A percentile compares a stretch with the other conserved stretches of the same genome.
phyloP scores from a whole-genome alignment of 2,888 invertebrate species.

The Pyrgus malvae region DNA sequence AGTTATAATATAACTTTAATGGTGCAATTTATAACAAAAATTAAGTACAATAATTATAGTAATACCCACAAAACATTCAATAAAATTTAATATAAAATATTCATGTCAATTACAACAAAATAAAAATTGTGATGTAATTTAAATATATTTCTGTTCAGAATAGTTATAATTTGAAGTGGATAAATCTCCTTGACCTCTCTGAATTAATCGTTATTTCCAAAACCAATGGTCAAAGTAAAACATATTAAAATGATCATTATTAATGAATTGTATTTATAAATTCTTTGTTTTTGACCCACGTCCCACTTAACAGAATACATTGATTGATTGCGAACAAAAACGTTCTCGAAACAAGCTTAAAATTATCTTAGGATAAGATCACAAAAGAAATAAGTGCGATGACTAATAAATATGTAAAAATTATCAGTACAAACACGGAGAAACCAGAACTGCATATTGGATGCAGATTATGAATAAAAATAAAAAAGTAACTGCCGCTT shows the following conservation, averaged over 20 bases:
- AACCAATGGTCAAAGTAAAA: constrained; percentile 1
- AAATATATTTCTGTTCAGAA: too few relatives aligned
- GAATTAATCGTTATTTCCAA: neutral
- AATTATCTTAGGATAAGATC: constrained; percentile 19
- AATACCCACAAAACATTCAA: too few relatives aligned
- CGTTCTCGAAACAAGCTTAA: constrained; percentile 17
- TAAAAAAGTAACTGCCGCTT: neutral
- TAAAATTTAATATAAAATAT: too few relatives aligned
- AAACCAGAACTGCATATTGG: constrained; percentile 9
- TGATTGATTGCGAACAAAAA: constrained; percentile 26
- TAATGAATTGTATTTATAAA: constrained; percentile 19
- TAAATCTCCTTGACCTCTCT: neutral
- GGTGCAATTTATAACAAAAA: too few relatives aligned
- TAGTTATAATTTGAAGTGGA: neutral
- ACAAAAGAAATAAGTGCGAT: constrained; percentile 10
- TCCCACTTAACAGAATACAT: constrained; percentile 20
- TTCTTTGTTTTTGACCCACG: constrained; percentile 23
- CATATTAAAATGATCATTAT: constrained; percentile 16
- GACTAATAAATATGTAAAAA: constrained; percentile 24
- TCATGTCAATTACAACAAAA: too few relatives aligned
- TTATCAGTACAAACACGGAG: constrained; percentile 12
- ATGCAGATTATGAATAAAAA: constrained; percentile 6
- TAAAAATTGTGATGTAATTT: too few relatives aligned
- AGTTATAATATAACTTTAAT: too few relatives aligned
- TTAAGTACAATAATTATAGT: too few relatives aligned